Conservation (phyloP, 2,113 vertebrate species). For the Cinclus mexicanus region DNA sequence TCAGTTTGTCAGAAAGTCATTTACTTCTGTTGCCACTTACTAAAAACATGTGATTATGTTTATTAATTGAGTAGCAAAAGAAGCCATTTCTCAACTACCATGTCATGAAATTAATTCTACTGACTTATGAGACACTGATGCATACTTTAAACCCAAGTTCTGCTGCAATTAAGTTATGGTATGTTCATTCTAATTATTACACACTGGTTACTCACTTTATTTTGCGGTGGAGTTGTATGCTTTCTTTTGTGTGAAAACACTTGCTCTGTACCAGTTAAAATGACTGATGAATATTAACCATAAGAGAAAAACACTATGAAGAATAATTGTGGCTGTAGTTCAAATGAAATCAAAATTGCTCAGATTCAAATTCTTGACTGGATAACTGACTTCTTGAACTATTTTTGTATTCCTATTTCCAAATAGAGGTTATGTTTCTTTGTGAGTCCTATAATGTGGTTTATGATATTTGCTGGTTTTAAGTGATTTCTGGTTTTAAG, state of each 20-base stretch:
- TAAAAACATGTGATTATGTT: conserved; percentile 16
- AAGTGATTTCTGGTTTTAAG: not conserved
- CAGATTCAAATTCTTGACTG: not conserved
- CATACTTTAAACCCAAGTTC: not conserved
- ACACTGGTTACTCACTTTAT: conserved; percentile 40
- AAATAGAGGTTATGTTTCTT: not conserved
- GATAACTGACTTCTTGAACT: not conserved
- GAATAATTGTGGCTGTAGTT: not conserved
- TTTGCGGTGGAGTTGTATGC: conserved; percentile 3
- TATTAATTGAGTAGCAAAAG: conserved; percentile 17
- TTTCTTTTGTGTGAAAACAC: conserved; percentile 30
- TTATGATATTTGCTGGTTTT: not conserved
- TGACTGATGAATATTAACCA: conserved; percentile 26
- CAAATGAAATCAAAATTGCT: not conserved
- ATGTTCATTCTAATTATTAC: conserved; percentile 37
- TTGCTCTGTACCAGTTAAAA: conserved; percentile 16
- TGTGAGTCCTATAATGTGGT: not conserved
- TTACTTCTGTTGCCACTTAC: not conserved
- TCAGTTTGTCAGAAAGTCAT: not conserved
- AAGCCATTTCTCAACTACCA: conserved; percentile 10
- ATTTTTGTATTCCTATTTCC: not conserved
- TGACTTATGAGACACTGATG: not conserved
- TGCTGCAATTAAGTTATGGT: conserved; percentile 45
- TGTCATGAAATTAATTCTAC: not conserved
- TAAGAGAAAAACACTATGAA: not conserved